Conservation (phyloP, 1,140 invertebrate species). For the Lepidurus couesii region DNA sequence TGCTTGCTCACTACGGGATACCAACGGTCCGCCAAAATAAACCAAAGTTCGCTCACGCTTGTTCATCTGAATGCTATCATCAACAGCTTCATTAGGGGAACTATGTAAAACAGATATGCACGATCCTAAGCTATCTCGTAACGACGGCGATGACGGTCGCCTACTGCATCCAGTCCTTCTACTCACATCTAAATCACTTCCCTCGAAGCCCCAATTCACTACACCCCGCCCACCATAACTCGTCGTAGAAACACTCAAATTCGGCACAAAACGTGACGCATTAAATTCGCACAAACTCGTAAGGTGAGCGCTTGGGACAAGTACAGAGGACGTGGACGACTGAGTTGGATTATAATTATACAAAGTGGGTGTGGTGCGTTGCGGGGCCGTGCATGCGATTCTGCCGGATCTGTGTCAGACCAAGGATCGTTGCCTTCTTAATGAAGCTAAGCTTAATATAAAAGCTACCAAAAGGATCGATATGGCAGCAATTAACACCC, state of each 20-base stretch:
- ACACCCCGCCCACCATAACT: background rate
- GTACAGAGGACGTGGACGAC: background rate
- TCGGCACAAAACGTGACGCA: background rate
- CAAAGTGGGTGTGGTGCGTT: constrained; percentile 13
- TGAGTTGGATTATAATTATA: constrained; percentile 19
- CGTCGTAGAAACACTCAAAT: background rate
- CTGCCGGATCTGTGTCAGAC: constrained; percentile 22
- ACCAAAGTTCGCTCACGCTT: background rate
- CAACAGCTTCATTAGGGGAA: background rate
- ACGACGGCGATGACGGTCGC: background rate
- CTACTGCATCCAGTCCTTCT: background rate
- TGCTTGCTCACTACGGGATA: constrained; percentile 7
- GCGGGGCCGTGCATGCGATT: constrained; percentile 13
- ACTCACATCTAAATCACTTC: background rate
- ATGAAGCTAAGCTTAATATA: constrained; percentile 32
- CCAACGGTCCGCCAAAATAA: constrained; percentile 4
- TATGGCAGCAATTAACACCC: constrained; percentile 34
- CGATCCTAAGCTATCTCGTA: background rate
- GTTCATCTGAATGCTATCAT: background rate
- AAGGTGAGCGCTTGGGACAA: background rate
- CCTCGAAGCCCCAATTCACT: background rate
- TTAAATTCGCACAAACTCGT: background rate
- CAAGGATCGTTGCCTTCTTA: constrained; percentile 30
- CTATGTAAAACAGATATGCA: background rate
- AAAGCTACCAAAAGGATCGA: constrained; percentile 34